These are phyloP conservation scores for Paraplagusia blochii DNA, from an alignment of 2,113 vertebrate genomes.

Conservation along the genomic window DNA sequence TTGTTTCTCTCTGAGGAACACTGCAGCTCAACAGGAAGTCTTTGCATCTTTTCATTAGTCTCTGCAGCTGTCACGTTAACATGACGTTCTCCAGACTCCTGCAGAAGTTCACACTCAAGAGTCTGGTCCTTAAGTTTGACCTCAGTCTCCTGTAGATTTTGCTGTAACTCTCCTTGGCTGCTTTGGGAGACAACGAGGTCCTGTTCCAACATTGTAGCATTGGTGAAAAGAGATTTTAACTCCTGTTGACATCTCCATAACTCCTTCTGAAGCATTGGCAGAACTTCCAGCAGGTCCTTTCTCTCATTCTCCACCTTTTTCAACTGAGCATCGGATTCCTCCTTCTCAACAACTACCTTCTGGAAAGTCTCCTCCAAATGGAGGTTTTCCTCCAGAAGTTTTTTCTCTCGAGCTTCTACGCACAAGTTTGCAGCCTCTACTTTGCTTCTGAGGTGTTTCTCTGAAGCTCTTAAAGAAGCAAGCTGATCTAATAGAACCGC, in stretches of 20 bases:
- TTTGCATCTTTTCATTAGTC: constrained; percentile 63
- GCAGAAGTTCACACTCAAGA: constrained; percentile 65
- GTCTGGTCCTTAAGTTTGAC: constrained; percentile 65
- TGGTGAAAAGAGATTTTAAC: constrained; percentile 68
- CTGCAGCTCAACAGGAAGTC: constrained; percentile 26
- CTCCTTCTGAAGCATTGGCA: constrained; percentile 65
- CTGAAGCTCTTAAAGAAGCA: constrained; percentile 68
- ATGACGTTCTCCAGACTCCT: constrained; percentile 55
- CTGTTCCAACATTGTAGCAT: constrained; percentile 73
- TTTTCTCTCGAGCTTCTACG: constrained; percentile 72
- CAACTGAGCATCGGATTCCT: constrained; percentile 68
- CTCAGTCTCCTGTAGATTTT: constrained; percentile 75
- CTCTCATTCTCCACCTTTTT: constrained; percentile 73
- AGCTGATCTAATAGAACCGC: constrained; percentile 67
- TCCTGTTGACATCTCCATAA: constrained; percentile 69
- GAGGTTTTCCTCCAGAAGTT: constrained; percentile 71
- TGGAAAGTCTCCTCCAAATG: constrained; percentile 78
- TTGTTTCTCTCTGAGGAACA: constrained; percentile 47
- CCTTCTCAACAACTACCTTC: constrained; percentile 65
- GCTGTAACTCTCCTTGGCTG: constrained; percentile 68
- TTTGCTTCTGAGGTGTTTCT: constrained; percentile 75
- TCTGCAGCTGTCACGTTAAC: constrained; percentile 73
- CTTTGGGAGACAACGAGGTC: constrained; percentile 70
- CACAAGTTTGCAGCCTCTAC: constrained; percentile 59
- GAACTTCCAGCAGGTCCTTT: constrained; percentile 71